Evolutionary conservation across 2,113 vertebrate genomes (phyloP).

Genomic region (Carettochelys insculpta): DNA sequence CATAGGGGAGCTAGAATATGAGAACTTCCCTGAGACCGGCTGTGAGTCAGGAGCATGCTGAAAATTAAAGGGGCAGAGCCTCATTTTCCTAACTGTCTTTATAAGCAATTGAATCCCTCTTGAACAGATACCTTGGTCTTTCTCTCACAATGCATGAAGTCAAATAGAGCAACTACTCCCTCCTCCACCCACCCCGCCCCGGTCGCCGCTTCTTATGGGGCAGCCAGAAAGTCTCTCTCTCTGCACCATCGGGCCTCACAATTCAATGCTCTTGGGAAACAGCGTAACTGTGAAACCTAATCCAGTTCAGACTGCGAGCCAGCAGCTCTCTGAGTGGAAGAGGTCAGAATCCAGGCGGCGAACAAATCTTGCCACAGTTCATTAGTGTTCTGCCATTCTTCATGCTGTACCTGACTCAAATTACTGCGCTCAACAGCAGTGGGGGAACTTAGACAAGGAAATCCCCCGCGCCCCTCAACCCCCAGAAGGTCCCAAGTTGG

Average conservation of each 20-base stretch:
- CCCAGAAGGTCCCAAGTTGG: neutral
- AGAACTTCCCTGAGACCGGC: constrained; percentile 4
- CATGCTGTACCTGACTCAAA: neutral
- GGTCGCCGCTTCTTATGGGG: no score
- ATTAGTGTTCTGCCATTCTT: neutral
- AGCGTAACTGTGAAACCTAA: constrained; percentile 14
- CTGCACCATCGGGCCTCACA: neutral
- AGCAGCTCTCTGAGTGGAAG: neutral
- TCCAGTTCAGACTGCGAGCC: neutral
- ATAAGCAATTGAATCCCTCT: neutral
- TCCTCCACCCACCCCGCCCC: neutral
- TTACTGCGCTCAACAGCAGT: neutral
- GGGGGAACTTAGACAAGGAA: neutral
- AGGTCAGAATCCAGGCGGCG: neutral
- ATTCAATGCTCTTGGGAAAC: neutral
- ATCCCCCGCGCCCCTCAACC: neutral
- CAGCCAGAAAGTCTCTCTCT: neutral
- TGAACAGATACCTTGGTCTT: neutral
- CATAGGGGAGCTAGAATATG: constrained; percentile 23
- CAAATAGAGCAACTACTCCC: neutral
- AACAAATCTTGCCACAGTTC: neutral
- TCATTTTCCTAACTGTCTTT: constrained; percentile 11
- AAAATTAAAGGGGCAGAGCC: neutral
- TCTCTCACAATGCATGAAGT: neutral
- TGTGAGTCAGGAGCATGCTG: neutral